These are phyloP conservation scores for Galago senegalensis DNA, from an alignment of 2,797 vertebrate species.

Conservation along the genomic window DNA sequence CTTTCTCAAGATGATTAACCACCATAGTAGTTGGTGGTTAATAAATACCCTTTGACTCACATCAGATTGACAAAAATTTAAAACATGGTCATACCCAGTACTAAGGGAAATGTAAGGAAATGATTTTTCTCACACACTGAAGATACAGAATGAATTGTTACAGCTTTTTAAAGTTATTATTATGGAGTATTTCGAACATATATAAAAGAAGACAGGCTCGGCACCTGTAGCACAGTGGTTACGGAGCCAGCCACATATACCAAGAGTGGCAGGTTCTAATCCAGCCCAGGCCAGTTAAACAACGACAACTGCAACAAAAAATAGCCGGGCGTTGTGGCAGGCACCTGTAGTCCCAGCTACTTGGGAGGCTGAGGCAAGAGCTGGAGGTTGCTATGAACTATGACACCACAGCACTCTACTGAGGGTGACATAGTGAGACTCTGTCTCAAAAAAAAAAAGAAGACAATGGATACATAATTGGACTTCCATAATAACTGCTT, in stretches of 20 bases:
- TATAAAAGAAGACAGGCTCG: neutral
- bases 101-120: neutral
- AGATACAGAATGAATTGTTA: neutral
- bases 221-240: too few species aligned
- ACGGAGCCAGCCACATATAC: too few species aligned
- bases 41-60: constrained; percentile 3
- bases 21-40: neutral
- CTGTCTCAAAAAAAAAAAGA: neutral
- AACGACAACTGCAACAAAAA: too few species aligned
- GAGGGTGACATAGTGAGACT: too few species aligned
- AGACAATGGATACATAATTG: neutral
- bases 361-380: too few species aligned
- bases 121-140: neutral
- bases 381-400: too few species aligned
- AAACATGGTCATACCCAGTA: neutral
- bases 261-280: too few species aligned
- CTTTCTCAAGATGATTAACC: neutral
- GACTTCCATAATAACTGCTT: neutral
- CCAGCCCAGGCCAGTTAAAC: too few species aligned
- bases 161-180: neutral
- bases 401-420: too few species aligned
- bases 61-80: neutral
- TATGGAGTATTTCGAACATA: neutral
- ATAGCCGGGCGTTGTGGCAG: too few species aligned
- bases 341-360: too few species aligned